Evolutionary conservation across 1,140 invertebrate genomes (phyloP), one percentile per base, ranked within the genome.

Genomic region (Drosophila triauraria): DNA sequence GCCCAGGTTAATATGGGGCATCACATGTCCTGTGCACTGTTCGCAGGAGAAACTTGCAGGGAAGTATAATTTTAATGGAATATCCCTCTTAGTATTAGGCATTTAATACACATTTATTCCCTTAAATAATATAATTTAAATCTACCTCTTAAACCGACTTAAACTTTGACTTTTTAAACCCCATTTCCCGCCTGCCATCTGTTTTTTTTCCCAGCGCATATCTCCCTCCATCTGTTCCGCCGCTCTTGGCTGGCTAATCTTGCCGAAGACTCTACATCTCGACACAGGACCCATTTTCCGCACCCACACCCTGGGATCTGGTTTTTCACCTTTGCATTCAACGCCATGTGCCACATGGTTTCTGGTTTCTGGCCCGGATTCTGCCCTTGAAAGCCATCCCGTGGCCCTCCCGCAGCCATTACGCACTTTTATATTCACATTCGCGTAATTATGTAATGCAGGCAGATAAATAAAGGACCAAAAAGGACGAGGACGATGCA

Each of bases 361-460:
- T 53, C 27, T 51, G n/a, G 17, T 44, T 46, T 46, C 44, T 44
- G n/a, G 3, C 8, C n/a, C n/a, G n/a, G 42, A 3, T 7, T 44
- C 15, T 48, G 68, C 30, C 72, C 70, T 76, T 64, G 70, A 75
- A 64, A 59, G 62, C 27, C 40, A n/a, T 9, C 38, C 15, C 4
- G 17, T 7, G 25, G 27, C 27, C 27, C 20, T 5, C 62, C 62
- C 58, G 64, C 57, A 68, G 65, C 63, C 43, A 77, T 68, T 77
- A 77, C 75, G 62, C 62, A 77, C 74, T 77, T 72, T 72, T 50
- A 51, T 72, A 72, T 72, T 71, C 72, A 42, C 75, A 72, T 71
- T 72, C 72, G 74, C 75, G 56, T 77, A 69, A 77, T 77, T 77
- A 68, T 59, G 56, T 56, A 77, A 77, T 77, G 74, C 74, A 59